Conservation (phyloP, 2,888 invertebrate species). For the Papilio demoleus region DNA sequence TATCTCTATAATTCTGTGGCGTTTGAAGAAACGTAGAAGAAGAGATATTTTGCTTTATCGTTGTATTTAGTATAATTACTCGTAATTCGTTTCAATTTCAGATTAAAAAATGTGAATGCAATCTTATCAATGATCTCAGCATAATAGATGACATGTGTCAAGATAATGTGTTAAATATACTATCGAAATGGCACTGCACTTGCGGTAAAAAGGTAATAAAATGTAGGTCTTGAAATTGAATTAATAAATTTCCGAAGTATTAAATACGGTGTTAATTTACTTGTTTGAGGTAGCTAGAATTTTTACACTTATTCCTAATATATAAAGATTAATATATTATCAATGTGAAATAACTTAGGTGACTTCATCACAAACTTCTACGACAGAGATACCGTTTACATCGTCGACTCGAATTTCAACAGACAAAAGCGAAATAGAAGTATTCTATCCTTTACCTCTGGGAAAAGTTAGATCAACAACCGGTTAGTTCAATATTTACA, state of each 20-base stretch:
- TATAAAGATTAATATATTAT: background rate
- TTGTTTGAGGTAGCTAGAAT: too few species aligned
- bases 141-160: slow-evolving; percentile 71
- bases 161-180: slow-evolving; percentile 71
- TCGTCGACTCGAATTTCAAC: slow-evolving; percentile 52
- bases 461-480: slow-evolving; percentile 56
- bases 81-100: slow-evolving; percentile 48
- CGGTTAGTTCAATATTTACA: slow-evolving; percentile 47
- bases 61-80: too few species aligned
- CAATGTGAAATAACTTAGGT: slow-evolving; percentile 53
- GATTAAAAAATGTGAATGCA: slow-evolving; percentile 78
- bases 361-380: slow-evolving; percentile 71
- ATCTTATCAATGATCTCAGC: slow-evolving; percentile 68
- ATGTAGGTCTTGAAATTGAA: too few species aligned
- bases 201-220: slow-evolving; percentile 72
- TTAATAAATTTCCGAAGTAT: too few species aligned
- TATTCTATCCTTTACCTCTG: slow-evolving; percentile 61
- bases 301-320: background rate
- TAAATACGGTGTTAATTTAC: background rate
- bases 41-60: too few species aligned
- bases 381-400: slow-evolving; percentile 63
- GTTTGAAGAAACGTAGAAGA: background rate
- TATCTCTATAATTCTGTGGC: too few species aligned
- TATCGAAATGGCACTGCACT: slow-evolving; percentile 75
- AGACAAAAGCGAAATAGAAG: slow-evolving; percentile 53